Conservation (phyloP, 2,888 invertebrate genomes). For the Drosophila mimetica region DNA sequence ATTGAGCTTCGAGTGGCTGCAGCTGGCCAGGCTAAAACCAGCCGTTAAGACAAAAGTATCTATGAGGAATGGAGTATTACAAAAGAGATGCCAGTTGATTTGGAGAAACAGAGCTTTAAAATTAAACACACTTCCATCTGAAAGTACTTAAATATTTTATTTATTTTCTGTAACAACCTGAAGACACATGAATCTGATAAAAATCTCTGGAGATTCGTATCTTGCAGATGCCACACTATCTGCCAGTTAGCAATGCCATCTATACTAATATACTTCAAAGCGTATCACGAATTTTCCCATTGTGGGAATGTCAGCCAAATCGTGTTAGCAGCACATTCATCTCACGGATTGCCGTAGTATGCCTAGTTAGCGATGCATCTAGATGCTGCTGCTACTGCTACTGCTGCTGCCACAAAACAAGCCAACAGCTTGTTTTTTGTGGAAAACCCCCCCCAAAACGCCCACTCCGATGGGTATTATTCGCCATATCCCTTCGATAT, state of each 20-base stretch:
- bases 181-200: conserved; percentile 8
- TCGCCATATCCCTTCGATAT: conserved; percentile 10
- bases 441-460: background rate
- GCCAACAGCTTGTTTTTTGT: conserved; percentile 20
- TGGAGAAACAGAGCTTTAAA: no score
- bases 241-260: conserved; percentile 20
- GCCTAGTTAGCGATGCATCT: conserved; percentile 26
- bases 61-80: background rate
- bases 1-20: conserved; percentile 26
- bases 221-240: conserved; percentile 19
- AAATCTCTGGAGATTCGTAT: conserved; percentile 21
- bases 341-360: conserved; percentile 25
- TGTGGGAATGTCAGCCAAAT: conserved; percentile 36
- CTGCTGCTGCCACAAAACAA: conserved; percentile 22
- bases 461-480: conserved; percentile 6
- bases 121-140: no score
- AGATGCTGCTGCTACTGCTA: conserved; percentile 15
- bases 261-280: conserved; percentile 42
- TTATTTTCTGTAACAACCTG: background rate
- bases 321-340: conserved; percentile 38
- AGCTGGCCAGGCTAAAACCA: conserved; percentile 16
- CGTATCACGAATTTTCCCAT: conserved; percentile 38
- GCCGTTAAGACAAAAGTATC: background rate
- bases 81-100: background rate
- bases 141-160: background rate